These are phyloP conservation scores for Tenthredo notha DNA, from an alignment of 2,888 invertebrate genomes.

Conservation along the genomic window DNA sequence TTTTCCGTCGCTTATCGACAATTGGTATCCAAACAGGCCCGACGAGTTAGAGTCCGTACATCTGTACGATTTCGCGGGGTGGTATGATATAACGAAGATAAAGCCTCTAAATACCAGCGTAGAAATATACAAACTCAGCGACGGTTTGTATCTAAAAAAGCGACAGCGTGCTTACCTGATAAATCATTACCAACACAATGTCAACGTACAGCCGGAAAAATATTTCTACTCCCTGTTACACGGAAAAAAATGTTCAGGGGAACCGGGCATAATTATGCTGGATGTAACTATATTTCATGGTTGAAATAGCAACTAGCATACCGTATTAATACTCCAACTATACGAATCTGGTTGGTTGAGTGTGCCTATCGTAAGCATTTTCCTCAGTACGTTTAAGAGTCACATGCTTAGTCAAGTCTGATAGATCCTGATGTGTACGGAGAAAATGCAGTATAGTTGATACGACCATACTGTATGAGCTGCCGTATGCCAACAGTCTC, in stretches of 20 bases:
- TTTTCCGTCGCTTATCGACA: constrained; percentile 54
- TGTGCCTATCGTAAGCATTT: background rate
- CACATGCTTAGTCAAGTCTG: no score
- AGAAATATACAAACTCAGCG: constrained; percentile 50
- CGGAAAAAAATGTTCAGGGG: background rate
- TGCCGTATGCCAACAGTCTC: no score
- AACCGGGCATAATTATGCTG: background rate
- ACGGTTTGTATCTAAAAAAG: constrained; percentile 60
- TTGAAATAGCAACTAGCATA: background rate
- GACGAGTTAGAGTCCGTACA: constrained; percentile 58
- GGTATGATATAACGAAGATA: constrained; percentile 54
- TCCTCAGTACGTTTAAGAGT: no score
- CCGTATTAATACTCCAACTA: background rate
- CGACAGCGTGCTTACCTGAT: constrained; percentile 60
- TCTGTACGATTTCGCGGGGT: constrained; percentile 59
- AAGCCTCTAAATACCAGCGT: constrained; percentile 33
- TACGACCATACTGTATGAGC: no score
- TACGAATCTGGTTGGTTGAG: constrained; percentile 3
- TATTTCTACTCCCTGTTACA: constrained; percentile 62
- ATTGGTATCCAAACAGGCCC: constrained; percentile 55
- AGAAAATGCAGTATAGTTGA: no score
- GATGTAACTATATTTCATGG: background rate
- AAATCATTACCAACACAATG: constrained; percentile 63
- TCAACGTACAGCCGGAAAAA: constrained; percentile 62
- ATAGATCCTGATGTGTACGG: no score